Evolutionary conservation across 2,113 vertebrate species (phyloP).

Genomic region (Misgurnus anguillicaudatus): DNA sequence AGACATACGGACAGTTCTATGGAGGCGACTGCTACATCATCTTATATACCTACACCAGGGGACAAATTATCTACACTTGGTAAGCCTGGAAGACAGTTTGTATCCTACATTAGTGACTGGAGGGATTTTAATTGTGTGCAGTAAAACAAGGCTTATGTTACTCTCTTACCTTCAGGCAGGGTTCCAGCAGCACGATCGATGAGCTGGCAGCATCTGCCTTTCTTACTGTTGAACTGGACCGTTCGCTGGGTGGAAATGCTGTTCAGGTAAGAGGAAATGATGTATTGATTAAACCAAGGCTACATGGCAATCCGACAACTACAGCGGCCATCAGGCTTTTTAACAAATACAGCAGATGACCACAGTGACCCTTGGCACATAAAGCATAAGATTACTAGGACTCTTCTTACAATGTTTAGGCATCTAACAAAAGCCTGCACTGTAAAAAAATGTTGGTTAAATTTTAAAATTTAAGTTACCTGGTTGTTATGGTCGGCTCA

Average conservation of each 20-base stretch:
- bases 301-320: neutral
- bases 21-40: constrained; percentile 93
- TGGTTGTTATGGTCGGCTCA: too few relatives aligned
- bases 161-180: constrained; percentile 77
- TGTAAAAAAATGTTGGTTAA: too few relatives aligned
- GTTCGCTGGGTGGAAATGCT: constrained; percentile 77
- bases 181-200: constrained; percentile 78
- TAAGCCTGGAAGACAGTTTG: constrained; percentile 54
- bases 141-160: neutral
- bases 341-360: too few relatives aligned
- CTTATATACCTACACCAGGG: constrained; percentile 83
- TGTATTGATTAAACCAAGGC: neutral
- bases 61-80: constrained; percentile 92
- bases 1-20: constrained; percentile 83
- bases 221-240: constrained; percentile 88
- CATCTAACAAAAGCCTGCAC: too few relatives aligned
- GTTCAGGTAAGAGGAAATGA: constrained; percentile 78
- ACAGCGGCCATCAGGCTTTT: neutral
- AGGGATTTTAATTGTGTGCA: neutral
- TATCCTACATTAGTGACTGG: neutral
- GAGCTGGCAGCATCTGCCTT: constrained; percentile 88
- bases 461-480: too few relatives aligned
- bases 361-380: too few relatives aligned
- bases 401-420: too few relatives aligned
- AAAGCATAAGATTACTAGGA: too few relatives aligned